phyloP scores from a whole-genome alignment of 2,113 vertebrate genomes.

The Myrmecophaga tridactyla region DNA sequence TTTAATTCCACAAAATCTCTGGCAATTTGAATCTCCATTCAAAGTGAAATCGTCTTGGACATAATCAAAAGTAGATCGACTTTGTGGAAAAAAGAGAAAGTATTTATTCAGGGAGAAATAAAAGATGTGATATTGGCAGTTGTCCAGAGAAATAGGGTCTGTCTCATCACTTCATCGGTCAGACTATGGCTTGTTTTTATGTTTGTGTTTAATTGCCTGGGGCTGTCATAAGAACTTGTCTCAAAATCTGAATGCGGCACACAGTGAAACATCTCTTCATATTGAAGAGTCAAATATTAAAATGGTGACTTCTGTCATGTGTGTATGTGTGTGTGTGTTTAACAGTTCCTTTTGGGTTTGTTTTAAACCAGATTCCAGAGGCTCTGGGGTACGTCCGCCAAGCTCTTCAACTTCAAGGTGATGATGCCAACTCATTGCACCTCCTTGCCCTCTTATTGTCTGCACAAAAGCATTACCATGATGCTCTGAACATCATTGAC shows the following conservation, averaged over 20 bases:
- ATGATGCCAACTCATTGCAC: constrained; percentile 97
- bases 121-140: not conserved
- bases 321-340: not conserved
- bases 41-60: constrained; percentile 33
- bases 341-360: constrained; percentile 56
- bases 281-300: not conserved
- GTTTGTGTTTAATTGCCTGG: not conserved
- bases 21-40: not conserved
- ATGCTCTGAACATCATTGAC: constrained; percentile 97
- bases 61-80: not conserved
- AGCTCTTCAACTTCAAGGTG: constrained; percentile 96
- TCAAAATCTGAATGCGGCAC: not conserved
- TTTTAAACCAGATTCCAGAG: constrained; percentile 92
- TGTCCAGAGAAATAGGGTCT: not conserved
- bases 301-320: not conserved
- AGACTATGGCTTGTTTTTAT: not conserved
- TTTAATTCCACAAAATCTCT: constrained; percentile 60
- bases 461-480: constrained; percentile 98
- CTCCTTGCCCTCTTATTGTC: constrained; percentile 96
- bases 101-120: not conserved
- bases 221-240: not conserved
- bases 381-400: constrained; percentile 97
- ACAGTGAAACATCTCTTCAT: not conserved
- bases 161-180: not conserved
- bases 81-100: not conserved